Evolutionary conservation across 2,797 vertebrate genomes (phyloP).

Genomic region (Gymnoscopelus microlampas): DNA sequence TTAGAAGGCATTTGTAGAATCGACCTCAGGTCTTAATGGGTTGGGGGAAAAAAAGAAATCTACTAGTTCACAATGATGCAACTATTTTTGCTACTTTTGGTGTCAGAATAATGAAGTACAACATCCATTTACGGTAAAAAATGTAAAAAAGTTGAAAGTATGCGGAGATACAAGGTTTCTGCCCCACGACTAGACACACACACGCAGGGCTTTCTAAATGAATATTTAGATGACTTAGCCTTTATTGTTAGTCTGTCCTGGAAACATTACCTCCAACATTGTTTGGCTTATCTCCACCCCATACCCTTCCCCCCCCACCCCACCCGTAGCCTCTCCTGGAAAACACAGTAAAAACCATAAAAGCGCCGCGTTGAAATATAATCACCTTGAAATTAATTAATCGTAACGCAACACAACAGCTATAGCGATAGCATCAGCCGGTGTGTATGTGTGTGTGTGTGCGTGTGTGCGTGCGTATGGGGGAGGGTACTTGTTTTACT

Average conservation of each 20-base stretch:
- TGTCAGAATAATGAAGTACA: too few species aligned
- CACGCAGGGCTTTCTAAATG: slow-evolving; percentile 65
- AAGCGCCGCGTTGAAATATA: slow-evolving; percentile 74
- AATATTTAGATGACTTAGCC: slow-evolving; percentile 73
- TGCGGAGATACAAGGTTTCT: too few species aligned
- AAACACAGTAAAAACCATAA: slow-evolving; percentile 5
- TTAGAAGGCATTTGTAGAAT: too few species aligned
- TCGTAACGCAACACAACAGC: slow-evolving; percentile 81
- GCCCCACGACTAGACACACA: slow-evolving; percentile 42
- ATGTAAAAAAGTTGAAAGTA: too few species aligned
- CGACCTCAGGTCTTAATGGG: too few species aligned
- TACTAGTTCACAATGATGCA: too few species aligned
- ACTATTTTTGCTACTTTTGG: too few species aligned
- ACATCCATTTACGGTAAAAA: too few species aligned
- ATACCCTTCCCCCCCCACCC: slow-evolving; percentile 2
- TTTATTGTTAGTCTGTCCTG: slow-evolving; percentile 72
- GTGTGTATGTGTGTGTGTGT: slow-evolving; percentile 4
- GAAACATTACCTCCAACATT: slow-evolving; percentile 80
- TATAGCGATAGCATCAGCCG: slow-evolving; percentile 75
- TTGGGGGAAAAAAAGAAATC: too few species aligned
- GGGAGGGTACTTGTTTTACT: too few species aligned
- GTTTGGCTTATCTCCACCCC: slow-evolving; percentile 76
- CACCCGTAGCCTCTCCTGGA: not conserved
- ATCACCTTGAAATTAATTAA: slow-evolving; percentile 87
- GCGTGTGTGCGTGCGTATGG: slow-evolving; percentile 30